Evolutionary conservation across 1,140 invertebrate species (phyloP), one percentile per base, ranked within the genome.

Genomic region (Drosophila asahinai): DNA sequence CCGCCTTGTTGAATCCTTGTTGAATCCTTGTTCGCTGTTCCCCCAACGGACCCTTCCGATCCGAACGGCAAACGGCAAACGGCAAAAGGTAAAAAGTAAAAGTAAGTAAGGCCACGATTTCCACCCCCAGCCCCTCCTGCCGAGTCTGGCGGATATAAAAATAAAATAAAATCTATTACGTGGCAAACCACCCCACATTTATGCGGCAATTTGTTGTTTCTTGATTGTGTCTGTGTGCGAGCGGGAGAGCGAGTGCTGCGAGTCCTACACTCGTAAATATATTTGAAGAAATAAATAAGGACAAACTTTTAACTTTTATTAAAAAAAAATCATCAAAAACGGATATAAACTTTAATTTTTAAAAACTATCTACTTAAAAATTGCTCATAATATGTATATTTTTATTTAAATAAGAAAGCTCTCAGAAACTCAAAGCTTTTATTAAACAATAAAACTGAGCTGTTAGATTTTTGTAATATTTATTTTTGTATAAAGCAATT

Each of bases 141-240:
- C 65, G 70, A 78, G 77, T 73, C 58, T 72, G 66, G 54, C 57
- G 77, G 61, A 67, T 89, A 90, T 90, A 90, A 90, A 90, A 90
- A 90, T 90, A 90, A 92, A 91, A 86, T 81, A 89, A 92, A 92
- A 92, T 92, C 91, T 91, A 92, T 92, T 92, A 92, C 87, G 91
- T 92, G 91, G 91, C 91, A 86, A 92, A 92, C 91, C 91, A 92
- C 91, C 87, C 91, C 79, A 90, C 89, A 92, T 89, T 92, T 92
- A 91, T 92, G 91, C 89, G 91, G 91, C 91, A 92, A 92, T 92
- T 92, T 92, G 91, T 91, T 92, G 84, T 92, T 90, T 68, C 76
- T 81, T 70, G 82, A 91, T 91, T 92, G 91, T 91, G 81, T 66
- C 68, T 66, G 66, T 83, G 64, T 83, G 76, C 17, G 58, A 75